A percentile compares a stretch with the other conserved stretches of the same genome.
phyloP scores from a whole-genome alignment of 2,797 vertebrate species.

The Eremophila alpestris region DNA sequence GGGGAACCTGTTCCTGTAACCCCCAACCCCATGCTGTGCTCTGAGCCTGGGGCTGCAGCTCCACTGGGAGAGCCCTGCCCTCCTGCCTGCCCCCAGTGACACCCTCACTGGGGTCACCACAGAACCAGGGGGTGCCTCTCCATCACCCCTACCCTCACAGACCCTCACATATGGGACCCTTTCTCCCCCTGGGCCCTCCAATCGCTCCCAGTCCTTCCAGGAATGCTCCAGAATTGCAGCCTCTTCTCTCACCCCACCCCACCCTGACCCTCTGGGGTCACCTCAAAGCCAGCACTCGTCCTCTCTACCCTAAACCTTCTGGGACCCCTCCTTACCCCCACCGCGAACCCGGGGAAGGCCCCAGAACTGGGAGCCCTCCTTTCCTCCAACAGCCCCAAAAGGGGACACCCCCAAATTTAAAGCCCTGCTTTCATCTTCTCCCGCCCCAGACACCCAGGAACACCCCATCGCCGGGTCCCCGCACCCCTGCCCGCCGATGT shows the following conservation, averaged over 20 bases:
- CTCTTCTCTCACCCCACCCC: background rate
- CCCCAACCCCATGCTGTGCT: fast-evolving
- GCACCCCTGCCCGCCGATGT: slow-evolving; percentile 55
- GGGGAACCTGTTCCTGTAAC: background rate
- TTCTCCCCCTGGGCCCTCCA: too few relatives aligned
- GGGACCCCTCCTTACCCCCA: background rate
- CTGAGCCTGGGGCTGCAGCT: background rate
- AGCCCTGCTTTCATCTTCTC: background rate
- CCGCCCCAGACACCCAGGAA: fast-evolving
- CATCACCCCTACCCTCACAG: background rate
- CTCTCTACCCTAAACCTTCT: background rate
- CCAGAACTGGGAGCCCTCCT: fast-evolving
- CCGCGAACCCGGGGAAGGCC: background rate
- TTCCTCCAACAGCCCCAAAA: fast-evolving
- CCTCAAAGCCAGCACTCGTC: background rate
- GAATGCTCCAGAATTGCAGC: background rate
- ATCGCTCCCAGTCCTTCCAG: background rate
- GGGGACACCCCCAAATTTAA: fast-evolving
- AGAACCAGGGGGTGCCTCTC: background rate
- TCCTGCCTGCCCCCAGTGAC: background rate
- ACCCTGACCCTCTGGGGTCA: background rate
- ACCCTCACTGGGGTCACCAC: background rate
- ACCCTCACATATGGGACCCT: background rate
- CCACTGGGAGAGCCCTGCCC: background rate
- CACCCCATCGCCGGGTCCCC: background rate